These are phyloP conservation scores for Dryas iulia DNA, from an alignment of 1,140 invertebrate genomes.

Conservation along the genomic window DNA sequence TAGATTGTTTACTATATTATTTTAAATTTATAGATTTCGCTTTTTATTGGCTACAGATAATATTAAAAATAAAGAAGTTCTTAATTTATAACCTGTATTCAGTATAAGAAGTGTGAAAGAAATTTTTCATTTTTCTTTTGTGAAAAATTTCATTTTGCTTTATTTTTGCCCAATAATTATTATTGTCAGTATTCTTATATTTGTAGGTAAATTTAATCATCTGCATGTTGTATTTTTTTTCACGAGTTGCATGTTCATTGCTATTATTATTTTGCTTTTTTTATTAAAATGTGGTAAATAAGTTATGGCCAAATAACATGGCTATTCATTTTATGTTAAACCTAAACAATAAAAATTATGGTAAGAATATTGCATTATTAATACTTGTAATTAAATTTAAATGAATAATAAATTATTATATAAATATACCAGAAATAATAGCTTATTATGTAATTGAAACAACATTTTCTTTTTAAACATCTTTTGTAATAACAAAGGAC, in stretches of 20 bases:
- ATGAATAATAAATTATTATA: too few species aligned
- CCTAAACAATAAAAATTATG: too few species aligned
- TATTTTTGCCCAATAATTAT: constrained; percentile 18
- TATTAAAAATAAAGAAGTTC: neutral
- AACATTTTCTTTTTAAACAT: too few species aligned
- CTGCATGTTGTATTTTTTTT: neutral
- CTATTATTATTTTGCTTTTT: neutral
- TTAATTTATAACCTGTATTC: neutral
- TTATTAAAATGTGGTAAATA: neutral
- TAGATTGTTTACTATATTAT: constrained; percentile 38
- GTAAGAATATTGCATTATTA: too few species aligned
- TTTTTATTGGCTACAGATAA: neutral
- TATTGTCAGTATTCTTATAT: neutral
- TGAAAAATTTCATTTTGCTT: constrained; percentile 9
- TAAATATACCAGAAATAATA: too few species aligned
- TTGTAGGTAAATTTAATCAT: neutral
- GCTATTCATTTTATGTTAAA: too few species aligned
- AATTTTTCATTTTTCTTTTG: neutral
- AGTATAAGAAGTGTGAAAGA: neutral
- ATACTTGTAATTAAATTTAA: too few species aligned
- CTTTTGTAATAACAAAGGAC: too few species aligned
- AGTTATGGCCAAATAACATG: too few species aligned
- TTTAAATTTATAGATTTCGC: constrained; percentile 6
- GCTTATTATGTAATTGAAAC: too few species aligned
- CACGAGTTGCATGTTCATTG: neutral